Percentiles rank a stretch among this genome's conserved stretches.
Conservation (phyloP, 2,113 vertebrate species). For the Sphyrna mokarran region DNA sequence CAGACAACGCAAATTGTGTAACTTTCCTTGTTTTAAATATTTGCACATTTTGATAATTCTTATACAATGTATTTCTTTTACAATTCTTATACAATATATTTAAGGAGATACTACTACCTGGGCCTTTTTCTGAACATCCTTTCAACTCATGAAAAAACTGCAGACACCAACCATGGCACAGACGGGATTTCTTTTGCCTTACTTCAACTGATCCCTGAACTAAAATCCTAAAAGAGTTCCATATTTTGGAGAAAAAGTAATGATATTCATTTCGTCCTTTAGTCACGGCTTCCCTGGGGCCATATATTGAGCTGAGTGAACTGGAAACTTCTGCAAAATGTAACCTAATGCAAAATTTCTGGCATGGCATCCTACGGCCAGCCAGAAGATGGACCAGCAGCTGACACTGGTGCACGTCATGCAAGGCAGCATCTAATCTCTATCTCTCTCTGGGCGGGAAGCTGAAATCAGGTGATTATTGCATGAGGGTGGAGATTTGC, state of each 20-base stretch:
- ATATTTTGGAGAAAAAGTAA: too few species aligned
- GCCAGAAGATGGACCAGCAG: background rate
- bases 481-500: background rate
- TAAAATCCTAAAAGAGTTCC: background rate
- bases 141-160: background rate
- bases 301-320: background rate
- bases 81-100: too few species aligned
- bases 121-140: background rate
- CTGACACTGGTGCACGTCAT: background rate
- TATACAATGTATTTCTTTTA: background rate
- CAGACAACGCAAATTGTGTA: constrained; percentile 5
- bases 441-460: background rate
- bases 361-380: background rate
- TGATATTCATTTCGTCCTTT: background rate
- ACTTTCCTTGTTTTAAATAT: background rate
- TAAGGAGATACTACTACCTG: background rate
- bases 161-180: background rate
- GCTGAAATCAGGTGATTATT: background rate
- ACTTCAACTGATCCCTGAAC: background rate
- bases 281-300: background rate
- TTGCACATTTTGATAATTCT: constrained; percentile 13
- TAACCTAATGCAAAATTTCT: background rate
- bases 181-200: background rate
- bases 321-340: background rate
- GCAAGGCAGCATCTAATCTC: background rate